Evolutionary conservation across 2,888 invertebrate genomes (phyloP), one percentile per base, ranked within the genome.

Genomic region (Agrochola lychnidis): DNA sequence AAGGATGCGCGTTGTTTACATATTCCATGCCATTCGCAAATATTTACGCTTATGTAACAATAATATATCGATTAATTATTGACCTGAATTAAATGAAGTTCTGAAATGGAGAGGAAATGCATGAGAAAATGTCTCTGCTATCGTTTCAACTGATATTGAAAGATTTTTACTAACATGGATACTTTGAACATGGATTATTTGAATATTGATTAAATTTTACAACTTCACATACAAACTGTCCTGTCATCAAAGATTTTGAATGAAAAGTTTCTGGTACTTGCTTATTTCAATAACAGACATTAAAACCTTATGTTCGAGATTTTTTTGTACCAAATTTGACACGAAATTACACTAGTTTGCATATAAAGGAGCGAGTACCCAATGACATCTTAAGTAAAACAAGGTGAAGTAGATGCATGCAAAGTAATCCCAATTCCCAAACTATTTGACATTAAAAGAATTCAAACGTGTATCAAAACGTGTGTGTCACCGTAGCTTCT

Each of bases 401-500:
- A 51, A 57, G 57, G n/a, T 3, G n/a, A 64, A 40, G n/a, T 59
- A 30, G 2, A 9, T 22, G 12, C 30, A 25, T 36, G 19, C 4
- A n/a, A 45, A 72, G 30, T 64, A 64, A 51, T 45, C 4, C 25
- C 19, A 48, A 66, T 71, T 63, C 56, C 53, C 22, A 66, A 63
- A 70, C 14, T 57, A 57, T 66, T 70, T 57, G 45, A 45, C 64
- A 73, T 56, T 64, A 64, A 61, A 79, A 82, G 59, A 85, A 83
- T 76, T 76, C 71, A 56, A 83, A 75, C 73, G 51, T 70, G 72
- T 75, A 84, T 82, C 82, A 76, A 86, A 83, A 82, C 76, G 73
- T 80, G 81, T 83, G 76, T 84, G 77, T 84, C 78, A 62, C 76
- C 62, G 70, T 83, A 79, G 75, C 80, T 76, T 83, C 75, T 83